phyloP scores from a whole-genome alignment of 2,113 vertebrate genomes.

The Myodes glareolus region DNA sequence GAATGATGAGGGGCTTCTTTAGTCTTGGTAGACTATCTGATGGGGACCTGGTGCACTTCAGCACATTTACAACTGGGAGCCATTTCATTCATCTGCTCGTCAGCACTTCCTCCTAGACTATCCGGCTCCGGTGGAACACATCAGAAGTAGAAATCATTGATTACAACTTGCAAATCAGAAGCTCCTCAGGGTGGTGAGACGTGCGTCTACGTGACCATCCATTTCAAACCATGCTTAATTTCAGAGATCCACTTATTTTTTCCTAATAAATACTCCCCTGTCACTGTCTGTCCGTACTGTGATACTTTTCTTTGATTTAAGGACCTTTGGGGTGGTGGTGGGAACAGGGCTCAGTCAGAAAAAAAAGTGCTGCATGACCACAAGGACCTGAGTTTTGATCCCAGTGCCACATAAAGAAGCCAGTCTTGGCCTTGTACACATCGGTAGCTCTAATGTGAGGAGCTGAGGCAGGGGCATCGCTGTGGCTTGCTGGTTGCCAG shows the following conservation, averaged over 20 bases:
- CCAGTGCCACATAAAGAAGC: not conserved
- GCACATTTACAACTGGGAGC: conserved; percentile 20
- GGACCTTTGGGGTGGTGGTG: not conserved
- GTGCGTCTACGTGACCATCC: not conserved
- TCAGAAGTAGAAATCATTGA: conserved; percentile 21
- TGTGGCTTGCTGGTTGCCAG: not conserved
- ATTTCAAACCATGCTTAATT: conserved; percentile 28
- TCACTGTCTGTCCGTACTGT: not conserved
- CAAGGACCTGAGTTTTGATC: too few species aligned
- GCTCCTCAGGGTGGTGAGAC: not conserved
- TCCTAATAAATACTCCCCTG: not conserved
- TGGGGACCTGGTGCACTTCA: not conserved
- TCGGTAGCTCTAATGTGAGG: too few species aligned
- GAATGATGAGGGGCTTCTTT: not conserved
- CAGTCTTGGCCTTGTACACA: not conserved
- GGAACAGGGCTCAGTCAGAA: too few species aligned
- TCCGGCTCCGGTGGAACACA: not conserved
- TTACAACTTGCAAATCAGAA: not conserved
- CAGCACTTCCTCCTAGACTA: not conserved
- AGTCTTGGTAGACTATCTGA: not conserved
- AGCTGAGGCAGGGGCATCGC: not conserved
- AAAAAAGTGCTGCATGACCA: too few species aligned
- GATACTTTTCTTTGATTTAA: not conserved
- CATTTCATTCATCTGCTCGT: not conserved
- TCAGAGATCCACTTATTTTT: not conserved